These are phyloP conservation scores for Anhinga rufa DNA, from an alignment of 2,113 vertebrate genomes.

Conservation along the genomic window DNA sequence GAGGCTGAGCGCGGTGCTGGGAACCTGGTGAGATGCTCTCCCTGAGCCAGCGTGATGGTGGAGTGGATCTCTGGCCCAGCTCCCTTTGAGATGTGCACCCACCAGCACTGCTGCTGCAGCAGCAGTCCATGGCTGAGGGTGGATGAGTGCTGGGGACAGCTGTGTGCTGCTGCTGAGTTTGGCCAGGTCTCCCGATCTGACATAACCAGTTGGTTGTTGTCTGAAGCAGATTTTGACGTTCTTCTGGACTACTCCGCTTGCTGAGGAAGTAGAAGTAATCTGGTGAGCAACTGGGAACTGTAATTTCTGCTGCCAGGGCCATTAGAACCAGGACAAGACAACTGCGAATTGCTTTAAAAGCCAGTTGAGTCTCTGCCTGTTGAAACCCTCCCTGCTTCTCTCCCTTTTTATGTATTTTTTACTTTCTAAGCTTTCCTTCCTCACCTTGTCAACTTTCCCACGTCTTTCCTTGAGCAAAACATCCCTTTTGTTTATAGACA, in stretches of 20 bases:
- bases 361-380: background rate
- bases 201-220: background rate
- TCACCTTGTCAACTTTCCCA: background rate
- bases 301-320: background rate
- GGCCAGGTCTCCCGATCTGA: background rate
- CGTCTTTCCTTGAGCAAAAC: background rate
- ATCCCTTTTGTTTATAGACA: background rate
- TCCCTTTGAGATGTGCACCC: background rate
- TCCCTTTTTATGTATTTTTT: background rate
- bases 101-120: background rate
- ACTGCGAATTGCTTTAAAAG: background rate
- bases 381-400: background rate
- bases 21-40: background rate
- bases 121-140: fast-evolving
- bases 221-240: background rate
- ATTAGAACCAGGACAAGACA: background rate
- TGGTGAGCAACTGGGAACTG: background rate
- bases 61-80: background rate
- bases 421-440: background rate
- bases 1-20: background rate
- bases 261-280: background rate
- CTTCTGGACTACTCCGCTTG: background rate
- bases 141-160: background rate
- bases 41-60: background rate
- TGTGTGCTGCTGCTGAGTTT: background rate